Base-by-base conservation (phyloP, 2,888 invertebrate species). In the Octonoba sinensis region DNA sequence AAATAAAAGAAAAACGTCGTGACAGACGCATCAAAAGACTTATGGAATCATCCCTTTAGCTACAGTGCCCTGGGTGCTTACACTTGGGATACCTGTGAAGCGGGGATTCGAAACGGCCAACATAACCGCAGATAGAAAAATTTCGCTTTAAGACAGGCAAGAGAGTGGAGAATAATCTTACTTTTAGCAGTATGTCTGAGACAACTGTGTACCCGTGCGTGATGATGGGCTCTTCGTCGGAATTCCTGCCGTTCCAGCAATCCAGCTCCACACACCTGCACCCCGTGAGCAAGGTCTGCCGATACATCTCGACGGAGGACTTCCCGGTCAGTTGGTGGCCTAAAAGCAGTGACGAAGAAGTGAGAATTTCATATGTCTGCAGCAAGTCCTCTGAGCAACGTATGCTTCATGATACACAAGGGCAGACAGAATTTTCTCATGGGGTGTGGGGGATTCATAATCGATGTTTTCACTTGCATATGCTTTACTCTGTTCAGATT, bases 151-250 rank as follows among this genome's bases (percentile, higher is more conserved):
- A 27, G 6, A 8, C 36, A 36, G 1, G 36, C 36, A 36, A 11
- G 1, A 18, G 13, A 6, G 16, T 0, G 44, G 1, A 36, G 15
- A 44, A 18, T 20, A 3, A 8, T 22, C 79, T 64, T 60, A 90
- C 91, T 88, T 94, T 95, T 83, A 98, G 97, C 87, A 93, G 93
- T 87, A 99, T 95, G 90, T 97, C 97, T 83, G 96, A 96, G 87
- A 98, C 97, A 90, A 98, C 95, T 20, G 98, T 98, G 90, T 96
- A 97, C 73, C 98, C 98, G 89, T 98, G 98, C 81, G 97, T 96
- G 84, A 98, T 96, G 70, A 97, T 93, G 1, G 98, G 98, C 89
- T 98, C 97, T 86, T 97, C 97, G 84, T 90, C 89, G n/a, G 87
- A 86, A 15, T 94, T 94, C 85, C 93, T 92, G 0, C 97, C 96